Evolutionary conservation across 1,140 invertebrate genomes (phyloP), one percentile per base, ranked within the genome.

Genomic region (Caenorhabditis brenneri): DNA sequence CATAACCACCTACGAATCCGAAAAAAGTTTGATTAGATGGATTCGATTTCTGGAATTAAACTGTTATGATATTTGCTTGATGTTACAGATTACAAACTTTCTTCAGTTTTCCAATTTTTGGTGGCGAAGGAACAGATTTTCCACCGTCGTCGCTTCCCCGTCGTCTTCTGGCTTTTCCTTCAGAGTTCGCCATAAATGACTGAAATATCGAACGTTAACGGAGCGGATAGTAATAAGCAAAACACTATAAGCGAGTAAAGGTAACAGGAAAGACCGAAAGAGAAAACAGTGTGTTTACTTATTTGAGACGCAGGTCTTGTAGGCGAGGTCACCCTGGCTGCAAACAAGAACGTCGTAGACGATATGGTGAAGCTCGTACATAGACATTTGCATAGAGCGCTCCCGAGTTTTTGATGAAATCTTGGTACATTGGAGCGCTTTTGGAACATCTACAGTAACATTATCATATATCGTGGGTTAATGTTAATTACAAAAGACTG

Each of bases 231-330:
- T 29, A 29, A 58, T 12, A 0, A 19, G 16, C 16, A 51, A 22
- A 19, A 51, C 10, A 3, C 9, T 29, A 29, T 12, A 74, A 74
- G 65, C 22, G 24, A 24, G 58, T 65, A 22, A 74, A 27, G 65
- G 65, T 42, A 27, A 12, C 16, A 24, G 16, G 36, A 42, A 42
- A 74, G 65, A 42, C 10, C 31, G 29, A 27, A 42, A 42, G 36
- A 46, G 36, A 65, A 33, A 65, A 19, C 24, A 74, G 65, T 74
- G 65, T 74, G 65, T 74, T 74, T 74, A 42, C 65, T 19, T 74
- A 19, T 46, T 6, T 74, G 36, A 74, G 65, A 74, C 65, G 65
- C 36, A 74, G 65, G 36, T 42, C 42, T 42, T 74, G 65, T 42
- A 42, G 36, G 6, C 5, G 10, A 74, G 65, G 65, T 74, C 65